Evolutionary conservation across 2,797 vertebrate genomes (phyloP), one percentile per base, ranked within the genome.

Genomic region (Austrolebias charrua): DNA sequence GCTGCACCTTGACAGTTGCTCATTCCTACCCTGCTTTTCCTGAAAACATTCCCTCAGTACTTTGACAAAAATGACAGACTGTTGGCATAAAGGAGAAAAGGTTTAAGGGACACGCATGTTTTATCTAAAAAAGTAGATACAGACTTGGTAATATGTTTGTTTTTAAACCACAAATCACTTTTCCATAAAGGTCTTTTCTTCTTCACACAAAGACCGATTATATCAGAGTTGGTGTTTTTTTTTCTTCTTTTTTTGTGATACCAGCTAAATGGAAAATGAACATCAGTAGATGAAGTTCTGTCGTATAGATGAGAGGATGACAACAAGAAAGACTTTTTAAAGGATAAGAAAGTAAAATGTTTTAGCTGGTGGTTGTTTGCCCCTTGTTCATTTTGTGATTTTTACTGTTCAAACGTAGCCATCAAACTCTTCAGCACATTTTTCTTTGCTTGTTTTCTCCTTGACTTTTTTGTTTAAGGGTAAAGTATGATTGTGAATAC

Each of bases 61-160:
- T 81, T 70, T 70, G 73, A 71, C 60, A 68, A 69, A 82, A 86
- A 82, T 82, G 81, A 88, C 83, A 79, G 83, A 75, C 61, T 70
- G 74, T 55, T 70, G 38, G 61, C 68, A 55, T 77, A 70, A 65
- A 61, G 72, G 64, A 66, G 24, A 24, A 31, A 78, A 49, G 42
- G 66, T 71, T 61, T 85, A 59, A 1, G 71, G 78, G 68, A 78
- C 64, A 59, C 61, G 75, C 82, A 71, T 78, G 71, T 75, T 79
- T 20, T 66, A 33, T 77, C 63, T 69, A 60, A 69, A 62, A 60
- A 69, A 62, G 57, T 63, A 55, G 38, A 73, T 69, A 54, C 65
- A 71, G 54, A 33, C 66, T 76, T 60, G 62, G 66, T 50, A 55
- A 70, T 47, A 1, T 61, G 52, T 8, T 51, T 54, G 44, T 77